Evolutionary conservation across 2,797 vertebrate genomes (phyloP).

Genomic region (Poeciliopsis presidionis): DNA sequence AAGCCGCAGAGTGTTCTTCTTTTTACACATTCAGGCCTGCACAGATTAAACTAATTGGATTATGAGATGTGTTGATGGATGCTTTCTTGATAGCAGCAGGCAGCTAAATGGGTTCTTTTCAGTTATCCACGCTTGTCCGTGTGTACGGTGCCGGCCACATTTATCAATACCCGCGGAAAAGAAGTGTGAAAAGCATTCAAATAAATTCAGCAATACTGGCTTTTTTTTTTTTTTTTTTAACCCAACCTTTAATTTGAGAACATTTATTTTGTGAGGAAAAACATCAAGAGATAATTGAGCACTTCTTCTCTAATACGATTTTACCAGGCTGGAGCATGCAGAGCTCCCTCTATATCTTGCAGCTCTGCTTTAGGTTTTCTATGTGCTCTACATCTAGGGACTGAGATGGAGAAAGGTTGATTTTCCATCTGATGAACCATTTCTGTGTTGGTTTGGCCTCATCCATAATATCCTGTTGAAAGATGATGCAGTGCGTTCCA

Average conservation of each 20-base stretch:
- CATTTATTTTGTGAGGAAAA: neutral
- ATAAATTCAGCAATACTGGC: neutral
- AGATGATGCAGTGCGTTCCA: neutral
- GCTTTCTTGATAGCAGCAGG: neutral
- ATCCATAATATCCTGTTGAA: neutral
- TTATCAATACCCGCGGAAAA: neutral
- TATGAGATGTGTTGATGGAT: conserved; percentile 3
- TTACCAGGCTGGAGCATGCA: neutral
- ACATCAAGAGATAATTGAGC: neutral
- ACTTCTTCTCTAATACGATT: neutral
- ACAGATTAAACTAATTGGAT: conserved; percentile 4
- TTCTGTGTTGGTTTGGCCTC: neutral
- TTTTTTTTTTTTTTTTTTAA: neutral
- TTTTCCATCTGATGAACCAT: neutral
- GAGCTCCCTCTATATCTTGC: neutral
- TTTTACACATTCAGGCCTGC: neutral
- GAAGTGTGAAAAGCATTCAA: neutral
- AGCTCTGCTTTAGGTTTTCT: neutral
- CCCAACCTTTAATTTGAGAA: neutral
- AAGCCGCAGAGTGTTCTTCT: neutral
- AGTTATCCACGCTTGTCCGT: neutral
- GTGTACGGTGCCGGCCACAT: neutral
- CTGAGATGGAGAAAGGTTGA: neutral
- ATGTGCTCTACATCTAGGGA: neutral
- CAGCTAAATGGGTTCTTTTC: neutral